Evolutionary conservation across 1,140 invertebrate species (phyloP).

Genomic region (Musca vetustissima): DNA sequence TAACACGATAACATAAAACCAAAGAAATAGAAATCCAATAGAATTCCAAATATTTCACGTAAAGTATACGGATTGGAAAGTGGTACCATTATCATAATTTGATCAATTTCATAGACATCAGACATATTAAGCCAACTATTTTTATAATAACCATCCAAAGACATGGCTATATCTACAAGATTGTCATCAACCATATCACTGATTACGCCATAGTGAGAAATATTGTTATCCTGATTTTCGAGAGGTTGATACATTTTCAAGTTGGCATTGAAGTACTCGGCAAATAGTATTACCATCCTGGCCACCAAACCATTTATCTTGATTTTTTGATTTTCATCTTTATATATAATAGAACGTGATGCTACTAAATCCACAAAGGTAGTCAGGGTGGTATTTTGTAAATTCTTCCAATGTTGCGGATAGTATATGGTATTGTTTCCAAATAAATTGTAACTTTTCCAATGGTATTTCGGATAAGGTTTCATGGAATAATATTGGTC

Average conservation of each 20-base stretch:
- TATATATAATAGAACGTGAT: not conserved
- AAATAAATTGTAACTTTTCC: not conserved
- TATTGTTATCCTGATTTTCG: too few relatives aligned
- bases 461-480: not conserved
- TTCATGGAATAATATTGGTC: not conserved
- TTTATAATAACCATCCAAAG: too few relatives aligned
- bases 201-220: too few relatives aligned
- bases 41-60: too few relatives aligned
- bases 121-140: too few relatives aligned
- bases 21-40: too few relatives aligned
- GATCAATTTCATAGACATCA: too few relatives aligned
- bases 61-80: too few relatives aligned
- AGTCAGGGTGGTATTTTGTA: not conserved
- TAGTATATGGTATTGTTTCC: not conserved
- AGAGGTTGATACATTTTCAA: not conserved
- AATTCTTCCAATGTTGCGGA: slow-evolving; percentile 1
- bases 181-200: too few relatives aligned
- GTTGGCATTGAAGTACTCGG: slow-evolving; percentile 6
- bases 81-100: too few relatives aligned
- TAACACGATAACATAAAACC: too few relatives aligned
- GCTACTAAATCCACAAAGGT: not conserved
- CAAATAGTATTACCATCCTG: slow-evolving; percentile 1
- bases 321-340: not conserved
- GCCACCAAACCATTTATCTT: not conserved
- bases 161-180: too few relatives aligned